Percentiles rank a stretch among this genome's conserved stretches.
These are phyloP conservation scores for Helleia helle DNA, from an alignment of 2,888 invertebrate genomes.

Conservation along the genomic window DNA sequence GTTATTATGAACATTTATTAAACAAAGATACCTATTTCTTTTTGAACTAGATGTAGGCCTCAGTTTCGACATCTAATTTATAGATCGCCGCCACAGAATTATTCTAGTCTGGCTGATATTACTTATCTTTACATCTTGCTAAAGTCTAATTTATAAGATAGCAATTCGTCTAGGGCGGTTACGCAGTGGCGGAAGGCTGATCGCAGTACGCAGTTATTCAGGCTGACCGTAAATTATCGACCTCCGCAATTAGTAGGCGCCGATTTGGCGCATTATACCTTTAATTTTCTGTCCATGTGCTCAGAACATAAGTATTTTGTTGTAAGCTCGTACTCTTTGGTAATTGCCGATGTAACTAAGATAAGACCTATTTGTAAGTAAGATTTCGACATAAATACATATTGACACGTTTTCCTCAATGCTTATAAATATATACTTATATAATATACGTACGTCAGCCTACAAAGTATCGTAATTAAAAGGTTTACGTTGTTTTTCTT, in stretches of 20 bases:
- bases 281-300: slow-evolving; percentile 13
- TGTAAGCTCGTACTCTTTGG: neutral
- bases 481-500: too few relatives aligned
- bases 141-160: slow-evolving; percentile 25
- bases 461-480: too few relatives aligned
- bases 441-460: too few relatives aligned
- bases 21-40: too few relatives aligned
- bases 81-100: slow-evolving; percentile 1
- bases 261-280: slow-evolving; percentile 54
- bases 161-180: slow-evolving; percentile 35
- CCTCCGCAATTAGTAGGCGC: slow-evolving; percentile 65
- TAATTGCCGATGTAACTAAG: neutral
- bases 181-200: slow-evolving; percentile 31
- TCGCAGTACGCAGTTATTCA: slow-evolving; percentile 41
- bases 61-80: slow-evolving; percentile 8
- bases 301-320: neutral
- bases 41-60: too few relatives aligned
- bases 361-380: slow-evolving; percentile 2
- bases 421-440: too few relatives aligned
- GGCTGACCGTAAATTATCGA: slow-evolving; percentile 55
- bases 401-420: too few relatives aligned
- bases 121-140: slow-evolving; percentile 12
- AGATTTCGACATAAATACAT: slow-evolving; percentile 5
- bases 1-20: too few relatives aligned
- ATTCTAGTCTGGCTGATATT: slow-evolving; percentile 10